A percentile compares a stretch with the other conserved stretches of the same genome.
Evolutionary conservation across 2,797 vertebrate species (phyloP).

Genomic region (Chloroceryle inda): DNA sequence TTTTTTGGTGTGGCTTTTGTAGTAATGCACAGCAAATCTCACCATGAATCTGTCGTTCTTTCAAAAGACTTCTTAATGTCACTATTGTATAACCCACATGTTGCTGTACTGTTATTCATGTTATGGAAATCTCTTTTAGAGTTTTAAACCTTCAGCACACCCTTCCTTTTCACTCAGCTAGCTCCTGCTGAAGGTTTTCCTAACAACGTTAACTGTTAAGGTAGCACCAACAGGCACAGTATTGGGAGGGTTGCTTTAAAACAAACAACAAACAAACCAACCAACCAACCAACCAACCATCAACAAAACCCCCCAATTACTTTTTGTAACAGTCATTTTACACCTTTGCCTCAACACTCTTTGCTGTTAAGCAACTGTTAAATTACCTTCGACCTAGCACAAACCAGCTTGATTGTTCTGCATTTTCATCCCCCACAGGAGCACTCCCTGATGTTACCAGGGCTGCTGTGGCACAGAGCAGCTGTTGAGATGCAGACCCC

Average conservation of each 20-base stretch:
- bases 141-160: neutral
- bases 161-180: neutral
- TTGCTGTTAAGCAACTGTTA: neutral
- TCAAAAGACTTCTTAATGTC: neutral
- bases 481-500: neutral
- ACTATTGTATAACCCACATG: neutral
- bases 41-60: neutral
- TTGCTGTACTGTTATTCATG: neutral
- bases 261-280: neutral
- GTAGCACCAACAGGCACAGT: neutral
- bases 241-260: neutral
- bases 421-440: neutral
- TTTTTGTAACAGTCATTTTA: neutral
- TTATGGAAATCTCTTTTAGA: neutral
- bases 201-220: neutral
- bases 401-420: neutral
- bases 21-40: neutral
- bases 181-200: neutral
- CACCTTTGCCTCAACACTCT: neutral
- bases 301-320: rapidly evolving
- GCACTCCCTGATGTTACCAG: neutral
- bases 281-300: neutral
- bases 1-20: constrained; percentile 20
- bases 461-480: neutral
- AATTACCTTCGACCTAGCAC: neutral